Evolutionary conservation across 1,140 invertebrate genomes (phyloP), one percentile per base, ranked within the genome.

Genomic region (Trachelipus rathkii): DNA sequence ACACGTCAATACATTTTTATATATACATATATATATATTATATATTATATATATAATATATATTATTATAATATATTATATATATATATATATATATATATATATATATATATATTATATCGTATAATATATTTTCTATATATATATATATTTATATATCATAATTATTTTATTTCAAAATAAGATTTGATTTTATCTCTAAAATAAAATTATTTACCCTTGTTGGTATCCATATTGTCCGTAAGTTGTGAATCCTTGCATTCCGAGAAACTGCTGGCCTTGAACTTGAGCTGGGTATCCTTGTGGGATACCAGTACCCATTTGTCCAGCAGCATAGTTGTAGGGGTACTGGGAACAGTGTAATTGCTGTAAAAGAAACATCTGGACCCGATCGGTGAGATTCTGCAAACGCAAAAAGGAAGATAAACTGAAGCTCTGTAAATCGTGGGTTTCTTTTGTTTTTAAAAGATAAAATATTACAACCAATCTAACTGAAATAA

Each of bases 221-320:
- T 92, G 91, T 84, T 93, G 92, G 84, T 93, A 93, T 5, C 91
- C 89, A 74, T 82, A 83, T 75, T 83, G 82, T 68, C 82, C 92
- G 82, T 93, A 91, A 21, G 91, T 91, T 33, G 33, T 81, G 84
- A 92, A 93, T 13, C 92, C 91, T 82, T 93, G 92, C 85, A 93
- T 92, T 1, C 92, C 92, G 81, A 93, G 87, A 82, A 92, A 92
- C 81, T 92, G 91, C 87, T 89, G 86, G 91, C 91, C 91, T 84
- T 92, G 92, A 87, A 93, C 89, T 84, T 92, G 90, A 76, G 77
- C 90, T 66, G 89, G 90, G 85, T 91, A 92, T 88, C 89, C 89
- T 83, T 91, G 90, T 68, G 90, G n/a, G 90, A 85, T 93, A 93
- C 92, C 92, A 93, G 82, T 93, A 93, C 80, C 90, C 79, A 92